Evolutionary conservation across 2,888 invertebrate species (phyloP).

Genomic region (Hetaerina titia): DNA sequence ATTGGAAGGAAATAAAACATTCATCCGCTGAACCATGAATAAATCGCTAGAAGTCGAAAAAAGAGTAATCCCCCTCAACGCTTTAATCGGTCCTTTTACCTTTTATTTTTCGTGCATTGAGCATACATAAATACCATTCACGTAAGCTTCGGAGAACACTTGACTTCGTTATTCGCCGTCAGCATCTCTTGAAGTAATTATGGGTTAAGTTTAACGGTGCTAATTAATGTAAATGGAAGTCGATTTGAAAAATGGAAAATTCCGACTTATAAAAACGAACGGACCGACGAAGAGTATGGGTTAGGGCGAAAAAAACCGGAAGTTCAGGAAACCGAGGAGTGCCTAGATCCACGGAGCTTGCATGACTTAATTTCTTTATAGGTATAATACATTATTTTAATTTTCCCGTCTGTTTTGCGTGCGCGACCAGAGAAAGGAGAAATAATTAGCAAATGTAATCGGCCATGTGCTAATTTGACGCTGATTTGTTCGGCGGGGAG

Average conservation of each 20-base stretch:
- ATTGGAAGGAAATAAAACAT: neutral
- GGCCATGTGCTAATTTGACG: too few species aligned
- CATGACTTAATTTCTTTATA: too few species aligned
- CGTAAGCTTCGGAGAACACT: neutral
- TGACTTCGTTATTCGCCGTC: neutral
- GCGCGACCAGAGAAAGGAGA: too few species aligned
- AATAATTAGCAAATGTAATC: too few species aligned
- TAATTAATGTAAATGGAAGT: neutral
- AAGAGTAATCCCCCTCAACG: neutral
- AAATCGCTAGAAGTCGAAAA: neutral
- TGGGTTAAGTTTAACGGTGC: neutral
- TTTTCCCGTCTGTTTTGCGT: too few species aligned
- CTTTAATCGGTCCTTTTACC: neutral
- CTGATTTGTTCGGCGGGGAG: too few species aligned
- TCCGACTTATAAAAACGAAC: neutral
- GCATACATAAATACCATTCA: neutral
- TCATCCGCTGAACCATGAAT: neutral
- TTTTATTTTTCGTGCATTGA: neutral
- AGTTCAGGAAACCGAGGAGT: neutral
- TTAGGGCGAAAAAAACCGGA: neutral
- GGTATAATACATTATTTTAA: too few species aligned
- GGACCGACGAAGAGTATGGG: neutral
- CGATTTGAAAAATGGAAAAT: neutral
- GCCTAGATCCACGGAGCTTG: too few species aligned
- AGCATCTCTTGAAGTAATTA: neutral